These are phyloP conservation scores for Percopsis transmontana DNA, from an alignment of 2,113 vertebrate genomes.

Conservation along the genomic window DNA sequence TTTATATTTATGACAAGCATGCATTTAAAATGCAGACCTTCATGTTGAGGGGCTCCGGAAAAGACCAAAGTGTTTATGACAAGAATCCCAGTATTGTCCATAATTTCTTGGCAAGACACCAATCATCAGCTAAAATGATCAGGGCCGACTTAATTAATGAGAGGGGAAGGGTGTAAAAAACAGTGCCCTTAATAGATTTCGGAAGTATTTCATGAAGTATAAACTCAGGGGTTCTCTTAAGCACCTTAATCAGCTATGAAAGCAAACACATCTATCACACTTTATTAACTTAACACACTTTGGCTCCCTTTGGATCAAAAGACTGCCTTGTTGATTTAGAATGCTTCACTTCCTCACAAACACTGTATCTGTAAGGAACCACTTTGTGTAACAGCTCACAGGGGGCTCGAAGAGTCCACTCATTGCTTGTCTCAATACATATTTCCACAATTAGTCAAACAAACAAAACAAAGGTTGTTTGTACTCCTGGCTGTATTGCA, in stretches of 20 bases:
- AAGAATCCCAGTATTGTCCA: conserved; percentile 40
- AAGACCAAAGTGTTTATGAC: conserved; percentile 56
- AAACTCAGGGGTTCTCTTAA: conserved; percentile 65
- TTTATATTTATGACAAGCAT: conserved; percentile 24
- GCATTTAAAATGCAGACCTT: conserved; percentile 48
- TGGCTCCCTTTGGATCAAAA: conserved; percentile 71
- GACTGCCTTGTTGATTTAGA: conserved; percentile 65
- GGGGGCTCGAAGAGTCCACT: too few species aligned
- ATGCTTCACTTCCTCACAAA: conserved; percentile 68
- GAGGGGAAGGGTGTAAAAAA: conserved; percentile 62
- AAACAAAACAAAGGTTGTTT: too few species aligned
- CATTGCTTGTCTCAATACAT: too few species aligned
- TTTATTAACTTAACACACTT: conserved; percentile 73
- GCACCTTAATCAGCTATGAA: conserved; percentile 78
- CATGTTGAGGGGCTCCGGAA: conserved; percentile 32
- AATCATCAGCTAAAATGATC: conserved; percentile 64
- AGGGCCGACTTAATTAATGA: conserved; percentile 67
- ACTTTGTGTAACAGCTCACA: conserved; percentile 27
- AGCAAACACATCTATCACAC: conserved; percentile 76
- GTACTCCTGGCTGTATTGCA: neutral
- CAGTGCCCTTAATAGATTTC: conserved; percentile 63
- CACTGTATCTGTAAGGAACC: conserved; percentile 46
- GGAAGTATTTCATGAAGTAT: conserved; percentile 71
- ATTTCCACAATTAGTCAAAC: too few species aligned
- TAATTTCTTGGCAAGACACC: conserved; percentile 47